Base-by-base conservation (phyloP, 1,140 invertebrate species). In the Drosophila guanche region DNA sequence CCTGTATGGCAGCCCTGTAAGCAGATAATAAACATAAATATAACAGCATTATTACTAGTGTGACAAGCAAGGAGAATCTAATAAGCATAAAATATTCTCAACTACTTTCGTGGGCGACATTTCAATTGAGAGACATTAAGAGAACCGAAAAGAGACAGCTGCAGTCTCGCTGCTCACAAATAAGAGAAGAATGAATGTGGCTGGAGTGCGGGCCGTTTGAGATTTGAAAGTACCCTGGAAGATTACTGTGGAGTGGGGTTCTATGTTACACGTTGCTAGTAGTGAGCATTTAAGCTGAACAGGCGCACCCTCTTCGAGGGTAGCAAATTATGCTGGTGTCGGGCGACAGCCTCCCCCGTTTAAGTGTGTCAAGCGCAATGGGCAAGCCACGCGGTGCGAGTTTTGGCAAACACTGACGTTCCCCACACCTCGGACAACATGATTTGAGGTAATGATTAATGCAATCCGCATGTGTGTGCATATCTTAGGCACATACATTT, bases 1-100 rank as follows among this genome's bases (percentile, higher is more conserved):
- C 97, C 61, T 96, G 93, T 79, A 98, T 95, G 22, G 97, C 97
- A 67, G 97, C 95, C 92, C 97, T 99, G 73, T 42, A 79, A 77
- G 68, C 43, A 78, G 46, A 73, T n/a, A 67, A 61, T 66, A 71
- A 20, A 20, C 16, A 72, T 41, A 79, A 60, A 62, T 27, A 45
- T 14, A 63, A 65, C 58, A 69, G 27, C 63, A 68, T 68, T 68
- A 55, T 65, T 65, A 66, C 46, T 65, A 40, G 27, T 23, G 23
- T 41, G 43, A 37, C 47, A 52, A 52, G 25, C 3, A 50, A 43
- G 50, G 40, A 66, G 77, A 69, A 79, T 68, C 52, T 72, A 83
- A 68, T 86, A 89, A 73, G 63, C 47, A 56, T 70, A 16, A 33
- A 33, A 16, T 46, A 29, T 57, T 71, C 76, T 76, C 63, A 74